Percentiles rank a stretch among this genome's conserved stretches.
Conservation (phyloP, 2,113 vertebrate species). For the Rissa tridactyla region DNA sequence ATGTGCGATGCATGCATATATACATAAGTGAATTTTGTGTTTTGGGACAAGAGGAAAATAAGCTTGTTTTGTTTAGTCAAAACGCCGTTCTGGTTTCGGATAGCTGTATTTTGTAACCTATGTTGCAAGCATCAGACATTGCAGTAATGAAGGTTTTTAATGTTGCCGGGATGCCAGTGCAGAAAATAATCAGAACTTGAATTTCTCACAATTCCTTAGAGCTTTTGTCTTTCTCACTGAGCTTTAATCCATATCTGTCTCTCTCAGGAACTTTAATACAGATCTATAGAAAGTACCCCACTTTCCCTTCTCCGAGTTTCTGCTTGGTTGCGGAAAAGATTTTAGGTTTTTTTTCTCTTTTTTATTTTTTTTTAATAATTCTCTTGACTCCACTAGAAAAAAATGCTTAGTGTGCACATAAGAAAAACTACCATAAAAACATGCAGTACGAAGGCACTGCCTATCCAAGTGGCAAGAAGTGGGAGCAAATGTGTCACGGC, state of each 20-base stretch:
- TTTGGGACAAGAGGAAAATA: neutral
- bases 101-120: neutral
- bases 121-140: neutral
- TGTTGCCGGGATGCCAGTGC: neutral
- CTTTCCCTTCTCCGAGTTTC: neutral
- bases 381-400: neutral
- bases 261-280: neutral
- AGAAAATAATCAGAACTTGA: neutral
- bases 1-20: neutral
- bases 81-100: neutral
- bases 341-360: neutral
- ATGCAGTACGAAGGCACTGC: fast-evolving
- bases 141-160: neutral
- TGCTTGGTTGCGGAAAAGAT: neutral
- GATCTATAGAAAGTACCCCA: neutral
- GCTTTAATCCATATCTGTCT: neutral
- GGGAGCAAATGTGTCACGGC: neutral
- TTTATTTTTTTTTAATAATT: neutral
- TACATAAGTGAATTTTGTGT: neutral
- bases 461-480: neutral
- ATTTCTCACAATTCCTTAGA: neutral
- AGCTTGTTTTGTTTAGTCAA: neutral
- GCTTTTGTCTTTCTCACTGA: neutral
- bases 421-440: neutral
- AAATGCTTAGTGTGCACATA: neutral